A percentile compares a stretch with the other conserved stretches of the same genome.
Evolutionary conservation across 1,140 invertebrate genomes (phyloP).

Genomic region (Vanessa tameamea): DNA sequence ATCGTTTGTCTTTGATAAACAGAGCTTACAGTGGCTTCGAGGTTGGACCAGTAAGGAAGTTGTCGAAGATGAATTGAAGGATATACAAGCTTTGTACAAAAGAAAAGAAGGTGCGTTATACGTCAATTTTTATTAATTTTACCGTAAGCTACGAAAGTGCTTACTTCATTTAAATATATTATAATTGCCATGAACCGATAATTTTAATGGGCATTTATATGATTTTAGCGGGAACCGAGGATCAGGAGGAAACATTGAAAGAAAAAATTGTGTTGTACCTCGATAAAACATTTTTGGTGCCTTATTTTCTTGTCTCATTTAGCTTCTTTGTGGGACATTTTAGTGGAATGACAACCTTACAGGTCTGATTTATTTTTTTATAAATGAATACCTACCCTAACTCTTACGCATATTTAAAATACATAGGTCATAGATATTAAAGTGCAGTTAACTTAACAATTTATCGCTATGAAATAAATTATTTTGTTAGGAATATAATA

Average conservation of each 20-base stretch:
- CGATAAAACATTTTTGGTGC: slow-evolving; percentile 82
- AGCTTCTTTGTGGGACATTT: slow-evolving; percentile 87
- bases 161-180: no score
- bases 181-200: no score
- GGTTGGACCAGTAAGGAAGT: slow-evolving; percentile 83
- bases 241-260: slow-evolving; percentile 42
- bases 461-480: no score
- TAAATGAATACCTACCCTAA: not conserved
- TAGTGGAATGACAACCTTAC: slow-evolving; percentile 85
- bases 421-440: no score
- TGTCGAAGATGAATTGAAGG: slow-evolving; percentile 82
- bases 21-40: slow-evolving; percentile 84
- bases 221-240: slow-evolving; percentile 40
- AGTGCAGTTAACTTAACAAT: no score
- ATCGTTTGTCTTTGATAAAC: slow-evolving; percentile 13
- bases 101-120: slow-evolving; percentile 55
- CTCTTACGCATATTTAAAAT: no score
- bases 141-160: no score
- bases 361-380: slow-evolving; percentile 56
- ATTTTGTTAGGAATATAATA: no score
- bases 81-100: slow-evolving; percentile 69
- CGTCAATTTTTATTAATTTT: no score
- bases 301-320: slow-evolving; percentile 83
- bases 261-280: slow-evolving; percentile 73
- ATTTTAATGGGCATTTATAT: not conserved